These are phyloP conservation scores for Cervus canadensis DNA, from an alignment of 2,113 vertebrate genomes.

Conservation along the genomic window DNA sequence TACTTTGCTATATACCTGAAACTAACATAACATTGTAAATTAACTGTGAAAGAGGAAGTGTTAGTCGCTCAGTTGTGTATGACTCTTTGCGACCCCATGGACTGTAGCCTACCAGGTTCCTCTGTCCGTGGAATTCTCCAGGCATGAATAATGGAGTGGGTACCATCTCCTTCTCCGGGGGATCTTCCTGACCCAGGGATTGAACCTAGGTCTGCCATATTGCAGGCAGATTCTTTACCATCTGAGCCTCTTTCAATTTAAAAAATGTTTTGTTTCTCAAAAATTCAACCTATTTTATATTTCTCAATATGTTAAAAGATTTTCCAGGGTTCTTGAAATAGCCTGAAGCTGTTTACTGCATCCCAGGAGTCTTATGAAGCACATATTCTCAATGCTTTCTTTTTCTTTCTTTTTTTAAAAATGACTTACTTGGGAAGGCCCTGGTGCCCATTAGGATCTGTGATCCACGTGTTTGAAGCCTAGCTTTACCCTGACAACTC, in stretches of 20 bases:
- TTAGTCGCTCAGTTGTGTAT: neutral
- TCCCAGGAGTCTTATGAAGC: neutral
- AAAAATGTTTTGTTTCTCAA: neutral
- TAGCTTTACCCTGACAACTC: neutral
- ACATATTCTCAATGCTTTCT: neutral
- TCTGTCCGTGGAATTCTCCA: neutral
- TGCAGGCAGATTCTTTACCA: neutral
- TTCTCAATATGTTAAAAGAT: neutral
- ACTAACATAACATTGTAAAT: neutral
- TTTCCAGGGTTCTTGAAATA: neutral
- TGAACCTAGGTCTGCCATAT: neutral
- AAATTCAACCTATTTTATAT: neutral
- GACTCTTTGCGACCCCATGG: fast-evolving
- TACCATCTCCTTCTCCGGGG: neutral
- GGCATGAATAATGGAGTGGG: neutral
- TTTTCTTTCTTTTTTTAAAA: neutral
- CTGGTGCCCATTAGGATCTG: neutral
- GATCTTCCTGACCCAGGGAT: neutral
- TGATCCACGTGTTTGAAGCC: neutral
- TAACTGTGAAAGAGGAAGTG: neutral
- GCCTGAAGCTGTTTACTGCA: neutral
- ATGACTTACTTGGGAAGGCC: neutral
- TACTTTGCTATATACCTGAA: neutral
- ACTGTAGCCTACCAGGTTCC: neutral
- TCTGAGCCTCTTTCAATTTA: neutral